Conservation (phyloP, 2,113 vertebrate genomes). For the Dipodomys ordii region DNA sequence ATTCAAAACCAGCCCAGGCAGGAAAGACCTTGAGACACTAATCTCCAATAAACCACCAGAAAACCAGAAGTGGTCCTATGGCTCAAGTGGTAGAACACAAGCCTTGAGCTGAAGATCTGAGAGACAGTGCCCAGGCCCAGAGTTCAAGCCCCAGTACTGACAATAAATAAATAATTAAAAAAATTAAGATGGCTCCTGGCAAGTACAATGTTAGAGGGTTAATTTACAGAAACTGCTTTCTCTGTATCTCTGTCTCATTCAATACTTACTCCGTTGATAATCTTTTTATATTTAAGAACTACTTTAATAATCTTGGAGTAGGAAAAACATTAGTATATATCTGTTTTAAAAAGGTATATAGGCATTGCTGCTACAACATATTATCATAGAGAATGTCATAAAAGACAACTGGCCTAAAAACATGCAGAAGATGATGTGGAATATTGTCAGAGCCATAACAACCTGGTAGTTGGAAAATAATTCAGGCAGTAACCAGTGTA, state of each 20-base stretch:
- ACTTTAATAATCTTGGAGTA: constrained; percentile 50
- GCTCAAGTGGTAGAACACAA: too few relatives aligned
- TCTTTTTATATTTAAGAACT: constrained; percentile 58
- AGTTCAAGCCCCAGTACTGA: too few relatives aligned
- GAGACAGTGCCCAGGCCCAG: too few relatives aligned
- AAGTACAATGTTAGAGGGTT: not conserved
- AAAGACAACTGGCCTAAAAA: constrained; percentile 67
- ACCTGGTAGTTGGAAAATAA: constrained; percentile 76
- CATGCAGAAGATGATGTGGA: constrained; percentile 44
- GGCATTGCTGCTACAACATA: constrained; percentile 49
- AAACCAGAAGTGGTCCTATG: too few relatives aligned
- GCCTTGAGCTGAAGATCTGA: too few relatives aligned
- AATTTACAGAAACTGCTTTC: constrained; percentile 28
- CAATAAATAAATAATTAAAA: not conserved
- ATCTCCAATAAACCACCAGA: too few relatives aligned
- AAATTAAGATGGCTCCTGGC: not conserved
- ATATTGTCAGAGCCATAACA: constrained; percentile 50
- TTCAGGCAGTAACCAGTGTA: constrained; percentile 72
- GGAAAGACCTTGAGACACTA: too few relatives aligned
- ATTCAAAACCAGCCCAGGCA: too few relatives aligned
- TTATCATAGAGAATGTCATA: constrained; percentile 60
- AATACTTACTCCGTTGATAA: constrained; percentile 28
- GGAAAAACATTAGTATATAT: constrained; percentile 61
- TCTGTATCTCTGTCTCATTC: not conserved
- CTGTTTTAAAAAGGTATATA: constrained; percentile 62